phyloP scores from a whole-genome alignment of 2,888 invertebrate genomes.

The Plemyria rubiginata region DNA sequence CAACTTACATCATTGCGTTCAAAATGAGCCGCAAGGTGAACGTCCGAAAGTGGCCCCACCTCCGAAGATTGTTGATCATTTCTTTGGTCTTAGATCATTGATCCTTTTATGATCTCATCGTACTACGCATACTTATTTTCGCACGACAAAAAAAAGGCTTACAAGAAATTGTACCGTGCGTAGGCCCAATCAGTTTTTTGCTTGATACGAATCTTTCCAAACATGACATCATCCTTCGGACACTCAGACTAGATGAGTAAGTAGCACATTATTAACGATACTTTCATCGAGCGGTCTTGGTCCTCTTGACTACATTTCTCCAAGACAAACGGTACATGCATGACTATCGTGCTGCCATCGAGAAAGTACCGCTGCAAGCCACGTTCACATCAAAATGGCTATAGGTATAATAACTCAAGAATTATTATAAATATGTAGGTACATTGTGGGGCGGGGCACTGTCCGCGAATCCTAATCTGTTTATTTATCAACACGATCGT shows the following conservation, averaged over 20 bases:
- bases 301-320: constrained; percentile 58
- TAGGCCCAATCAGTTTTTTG: constrained; percentile 43
- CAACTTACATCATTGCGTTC: constrained; percentile 75
- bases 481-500: constrained; percentile 72
- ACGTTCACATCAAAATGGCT: constrained; percentile 48
- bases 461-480: constrained; percentile 68
- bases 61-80: constrained; percentile 68
- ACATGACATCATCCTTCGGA: constrained; percentile 31
- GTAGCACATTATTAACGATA: constrained; percentile 47
- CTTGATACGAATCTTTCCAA: constrained; percentile 27
- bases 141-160: constrained; percentile 46
- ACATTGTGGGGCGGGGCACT: constrained; percentile 58
- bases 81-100: constrained; percentile 76
- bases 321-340: constrained; percentile 62
- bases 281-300: constrained; percentile 71
- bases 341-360: constrained; percentile 47
- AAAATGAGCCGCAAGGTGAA: constrained; percentile 71
- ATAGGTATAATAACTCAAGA: constrained; percentile 23
- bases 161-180: constrained; percentile 41
- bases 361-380: constrained; percentile 75
- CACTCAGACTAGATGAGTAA: constrained; percentile 24
- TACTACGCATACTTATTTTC: constrained; percentile 46
- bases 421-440: constrained; percentile 27
- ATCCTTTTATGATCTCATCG: constrained; percentile 82
- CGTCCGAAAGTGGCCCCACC: constrained; percentile 60